phyloP scores from a whole-genome alignment of 1,140 invertebrate genomes.

The Scaptodrosophila lebanonensis region DNA sequence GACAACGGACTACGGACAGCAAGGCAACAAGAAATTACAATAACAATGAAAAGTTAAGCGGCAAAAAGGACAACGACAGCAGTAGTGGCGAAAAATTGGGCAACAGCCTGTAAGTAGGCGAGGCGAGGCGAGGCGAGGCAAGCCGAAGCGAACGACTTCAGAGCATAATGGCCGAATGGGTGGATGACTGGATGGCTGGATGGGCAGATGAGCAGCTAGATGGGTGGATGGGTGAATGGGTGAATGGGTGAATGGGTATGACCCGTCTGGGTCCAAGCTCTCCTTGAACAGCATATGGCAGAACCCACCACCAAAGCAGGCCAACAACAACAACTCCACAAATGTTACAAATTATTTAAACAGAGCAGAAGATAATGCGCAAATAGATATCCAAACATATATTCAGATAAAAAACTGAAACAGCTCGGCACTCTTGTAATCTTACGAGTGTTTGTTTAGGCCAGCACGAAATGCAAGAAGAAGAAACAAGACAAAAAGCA shows the following conservation, averaged over 20 bases:
- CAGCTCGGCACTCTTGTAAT: too few relatives aligned
- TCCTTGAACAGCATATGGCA: too few relatives aligned
- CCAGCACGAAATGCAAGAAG: not conserved
- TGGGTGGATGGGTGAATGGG: too few relatives aligned
- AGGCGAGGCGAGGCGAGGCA: not conserved
- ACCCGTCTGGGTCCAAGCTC: too few relatives aligned
- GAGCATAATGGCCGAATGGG: too few relatives aligned
- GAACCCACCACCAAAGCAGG: not conserved
- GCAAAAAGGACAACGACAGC: constrained; percentile 63
- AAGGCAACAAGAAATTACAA: constrained; percentile 60
- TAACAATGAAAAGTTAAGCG: constrained; percentile 74
- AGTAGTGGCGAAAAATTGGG: constrained; percentile 33
- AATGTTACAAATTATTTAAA: constrained; percentile 38
- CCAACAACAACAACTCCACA: constrained; percentile 16
- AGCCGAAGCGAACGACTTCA: too few relatives aligned
- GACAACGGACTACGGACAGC: constrained; percentile 10
- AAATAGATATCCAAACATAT: not conserved
- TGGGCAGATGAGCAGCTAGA: too few relatives aligned
- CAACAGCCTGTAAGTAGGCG: constrained; percentile 19
- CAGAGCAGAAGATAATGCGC: constrained; percentile 35
- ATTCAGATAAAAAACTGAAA: too few relatives aligned
- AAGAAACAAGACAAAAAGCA: constrained; percentile 6
- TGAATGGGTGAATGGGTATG: too few relatives aligned
- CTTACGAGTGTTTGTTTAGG: constrained; percentile 61
- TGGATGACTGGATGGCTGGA: constrained; percentile 34